Base-by-base conservation (phyloP, 2,888 invertebrate species). In the Abrostola triplasia region DNA sequence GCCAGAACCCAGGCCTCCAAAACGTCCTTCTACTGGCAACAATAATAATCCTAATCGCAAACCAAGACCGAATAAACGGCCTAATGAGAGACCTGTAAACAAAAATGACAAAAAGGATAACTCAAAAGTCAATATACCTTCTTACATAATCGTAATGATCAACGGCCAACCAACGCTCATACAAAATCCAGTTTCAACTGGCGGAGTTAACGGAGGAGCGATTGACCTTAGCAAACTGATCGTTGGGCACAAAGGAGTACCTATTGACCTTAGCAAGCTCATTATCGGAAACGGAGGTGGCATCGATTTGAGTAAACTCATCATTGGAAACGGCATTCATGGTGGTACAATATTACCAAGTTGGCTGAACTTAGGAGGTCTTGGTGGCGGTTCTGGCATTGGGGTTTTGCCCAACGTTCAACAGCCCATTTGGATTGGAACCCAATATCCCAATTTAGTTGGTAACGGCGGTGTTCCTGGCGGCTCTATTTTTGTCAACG, bases 131-230 rank as follows among this genome's bases (percentile, higher is more conserved):
- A 24, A 59, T 10, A 49, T 64, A 6, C 71, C 76, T 47, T 70
- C 64, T 11, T 70, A 61, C 44, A 61, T 44, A 8, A 53, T 73
- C 2, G 70, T 67, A n/a, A 63, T 51, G 66, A 67, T 75, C 37
- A 64, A 75, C 44, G 76, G 76, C 12, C 63, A 67, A 41, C 60
- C 76, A 35, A 75, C 67, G 7, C 57, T 71, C 10, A 57, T 75
- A 6, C 60, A 64, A 37, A 75, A 64, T 50, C 67, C 71, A 47
- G 10, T 40, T 9, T 40, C 40, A 40, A 40, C 10, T 40, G 24
- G 24, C 24, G 24, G 24, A 24, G 38, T 56, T 41, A 53, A 64
- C 36, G 5, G 35, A 35, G 71, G 37, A 12, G 10, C 51, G 6
- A 53, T 5, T 0, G 24, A 24, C 24, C 44, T 66, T 36, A 58